Evolutionary conservation across 2,888 invertebrate genomes (phyloP).

Genomic region (Gonocerus acuteangulatus): DNA sequence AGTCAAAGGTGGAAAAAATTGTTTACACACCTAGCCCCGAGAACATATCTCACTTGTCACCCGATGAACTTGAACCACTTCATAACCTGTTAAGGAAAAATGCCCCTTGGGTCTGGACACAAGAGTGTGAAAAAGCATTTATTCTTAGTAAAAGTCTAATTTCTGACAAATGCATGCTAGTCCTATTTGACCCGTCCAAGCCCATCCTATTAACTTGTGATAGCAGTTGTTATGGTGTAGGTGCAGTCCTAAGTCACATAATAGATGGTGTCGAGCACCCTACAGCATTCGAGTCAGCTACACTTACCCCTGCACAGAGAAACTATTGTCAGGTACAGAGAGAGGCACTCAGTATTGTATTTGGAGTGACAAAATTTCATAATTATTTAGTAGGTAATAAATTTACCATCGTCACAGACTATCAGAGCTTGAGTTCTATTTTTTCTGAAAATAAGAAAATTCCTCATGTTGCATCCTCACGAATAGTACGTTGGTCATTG

Average conservation of each 20-base stretch:
- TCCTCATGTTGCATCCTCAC: too few relatives aligned
- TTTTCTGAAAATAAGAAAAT: too few relatives aligned
- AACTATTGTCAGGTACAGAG: slow-evolving; percentile 28
- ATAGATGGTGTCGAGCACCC: slow-evolving; percentile 16
- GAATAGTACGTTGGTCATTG: too few relatives aligned
- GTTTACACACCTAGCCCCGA: too few relatives aligned
- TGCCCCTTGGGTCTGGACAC: too few relatives aligned
- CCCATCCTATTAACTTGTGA: slow-evolving; percentile 29
- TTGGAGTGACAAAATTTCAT: slow-evolving; percentile 15
- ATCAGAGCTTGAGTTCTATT: slow-evolving; percentile 1
- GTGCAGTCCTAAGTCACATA: slow-evolving; percentile 28
- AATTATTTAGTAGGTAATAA: neutral
- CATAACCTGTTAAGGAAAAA: too few relatives aligned
- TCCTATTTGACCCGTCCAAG: slow-evolving; percentile 28
- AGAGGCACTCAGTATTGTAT: neutral
- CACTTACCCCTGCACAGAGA: slow-evolving; percentile 24
- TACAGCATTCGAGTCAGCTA: slow-evolving; percentile 25
- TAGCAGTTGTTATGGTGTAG: slow-evolving; percentile 30
- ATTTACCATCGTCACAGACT: slow-evolving; percentile 2
- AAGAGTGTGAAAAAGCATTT: too few relatives aligned
- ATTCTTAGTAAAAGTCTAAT: too few relatives aligned
- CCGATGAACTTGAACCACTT: too few relatives aligned
- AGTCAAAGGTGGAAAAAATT: too few relatives aligned
- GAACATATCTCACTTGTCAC: too few relatives aligned
- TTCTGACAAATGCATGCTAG: too few relatives aligned